These are phyloP conservation scores for Lytechinus pictus DNA, from an alignment of 35 echinoderm and acorn worm species.

Conservation along the genomic window DNA sequence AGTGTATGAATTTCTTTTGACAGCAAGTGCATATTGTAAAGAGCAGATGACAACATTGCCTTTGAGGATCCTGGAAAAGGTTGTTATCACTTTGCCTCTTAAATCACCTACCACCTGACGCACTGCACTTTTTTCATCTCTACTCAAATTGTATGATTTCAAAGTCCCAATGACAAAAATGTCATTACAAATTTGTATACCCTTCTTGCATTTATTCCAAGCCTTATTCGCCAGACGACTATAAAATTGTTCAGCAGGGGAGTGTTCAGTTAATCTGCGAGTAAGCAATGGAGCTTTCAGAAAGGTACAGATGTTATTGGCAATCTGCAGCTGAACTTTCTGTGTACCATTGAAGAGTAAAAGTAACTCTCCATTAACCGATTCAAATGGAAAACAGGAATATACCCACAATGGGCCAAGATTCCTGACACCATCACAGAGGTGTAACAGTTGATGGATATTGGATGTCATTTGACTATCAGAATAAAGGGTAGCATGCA, in stretches of 20 bases:
- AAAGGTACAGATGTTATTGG: neutral
- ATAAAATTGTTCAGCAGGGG: neutral
- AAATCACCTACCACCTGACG: neutral
- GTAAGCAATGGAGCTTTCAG: neutral
- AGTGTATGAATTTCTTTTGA: neutral
- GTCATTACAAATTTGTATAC: neutral
- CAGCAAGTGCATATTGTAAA: neutral
- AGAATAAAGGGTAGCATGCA: conserved; percentile 62
- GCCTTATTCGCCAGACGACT: neutral
- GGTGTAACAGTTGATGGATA: conserved; percentile 61
- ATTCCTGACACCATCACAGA: conserved; percentile 60
- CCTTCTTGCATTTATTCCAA: neutral
- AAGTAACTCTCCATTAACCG: conserved; percentile 56
- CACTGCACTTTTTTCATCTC: neutral
- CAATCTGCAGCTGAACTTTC: conserved; percentile 54
- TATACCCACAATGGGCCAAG: conserved; percentile 63
- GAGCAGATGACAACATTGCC: neutral
- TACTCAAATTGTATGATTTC: neutral
- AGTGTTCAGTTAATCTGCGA: neutral
- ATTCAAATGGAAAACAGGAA: conserved; percentile 67
- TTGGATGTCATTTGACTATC: conserved; percentile 59
- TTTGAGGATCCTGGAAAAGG: neutral
- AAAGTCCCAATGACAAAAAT: neutral
- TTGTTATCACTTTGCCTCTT: neutral
- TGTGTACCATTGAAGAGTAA: conserved; percentile 55